phyloP scores from a whole-genome alignment of 2,888 invertebrate species.

The Eupithecia exiguata region DNA sequence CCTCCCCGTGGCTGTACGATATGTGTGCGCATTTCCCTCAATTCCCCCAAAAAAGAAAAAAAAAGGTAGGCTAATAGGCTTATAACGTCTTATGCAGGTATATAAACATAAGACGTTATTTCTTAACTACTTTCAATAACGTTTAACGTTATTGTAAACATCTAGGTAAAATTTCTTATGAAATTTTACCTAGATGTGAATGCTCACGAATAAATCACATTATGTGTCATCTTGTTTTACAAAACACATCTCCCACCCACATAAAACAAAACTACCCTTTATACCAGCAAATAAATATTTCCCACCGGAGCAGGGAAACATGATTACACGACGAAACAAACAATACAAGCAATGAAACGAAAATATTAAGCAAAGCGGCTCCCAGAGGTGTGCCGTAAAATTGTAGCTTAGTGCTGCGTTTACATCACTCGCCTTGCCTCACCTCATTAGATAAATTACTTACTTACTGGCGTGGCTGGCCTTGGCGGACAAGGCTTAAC shows the following conservation, averaged over 20 bases:
- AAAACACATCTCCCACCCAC: not conserved
- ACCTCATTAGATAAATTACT: not conserved
- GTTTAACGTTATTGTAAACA: too few relatives aligned
- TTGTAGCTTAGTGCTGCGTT: conserved; percentile 19
- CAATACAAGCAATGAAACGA: conserved; percentile 42
- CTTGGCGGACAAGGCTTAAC: too few relatives aligned
- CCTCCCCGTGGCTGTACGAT: too few relatives aligned
- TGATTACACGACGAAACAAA: conserved; percentile 14
- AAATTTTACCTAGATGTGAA: too few relatives aligned
- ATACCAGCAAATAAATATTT: conserved; percentile 2
- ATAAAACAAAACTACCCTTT: conserved; percentile 5
- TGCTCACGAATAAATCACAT: not conserved
- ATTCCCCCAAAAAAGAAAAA: too few relatives aligned
- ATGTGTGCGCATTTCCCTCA: too few relatives aligned
- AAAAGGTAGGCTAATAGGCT: too few relatives aligned
- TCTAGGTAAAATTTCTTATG: too few relatives aligned
- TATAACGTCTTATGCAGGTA: too few relatives aligned
- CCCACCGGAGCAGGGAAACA: conserved; percentile 2
- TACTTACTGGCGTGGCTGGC: not conserved
- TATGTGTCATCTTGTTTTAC: not conserved
- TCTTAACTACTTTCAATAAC: too few relatives aligned
- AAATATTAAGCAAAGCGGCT: conserved; percentile 50
- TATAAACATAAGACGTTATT: too few relatives aligned
- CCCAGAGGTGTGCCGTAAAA: conserved; percentile 50
- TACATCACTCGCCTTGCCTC: conserved; percentile 5